Conservation (phyloP, 2,888 invertebrate species). For the Spodoptera littoralis region DNA sequence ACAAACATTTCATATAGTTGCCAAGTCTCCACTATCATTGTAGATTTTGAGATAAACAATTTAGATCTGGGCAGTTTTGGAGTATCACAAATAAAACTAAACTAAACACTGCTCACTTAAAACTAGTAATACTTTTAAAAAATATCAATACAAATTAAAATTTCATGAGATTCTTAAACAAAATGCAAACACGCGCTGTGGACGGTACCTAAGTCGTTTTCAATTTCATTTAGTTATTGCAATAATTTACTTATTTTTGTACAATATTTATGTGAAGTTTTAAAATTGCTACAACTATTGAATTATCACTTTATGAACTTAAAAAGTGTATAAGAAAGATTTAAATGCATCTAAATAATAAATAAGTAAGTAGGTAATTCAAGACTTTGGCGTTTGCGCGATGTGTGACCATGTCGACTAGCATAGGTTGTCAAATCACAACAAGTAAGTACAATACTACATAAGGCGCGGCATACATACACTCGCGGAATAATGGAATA, state of each 20-base stretch:
- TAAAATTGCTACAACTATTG: conserved; percentile 6
- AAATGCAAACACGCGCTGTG: conserved; percentile 45
- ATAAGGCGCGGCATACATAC: conserved; percentile 47
- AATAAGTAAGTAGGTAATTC: conserved; percentile 32
- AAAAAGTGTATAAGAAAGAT: background rate
- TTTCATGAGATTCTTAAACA: conserved; percentile 55
- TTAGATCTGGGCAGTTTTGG: conserved; percentile 24
- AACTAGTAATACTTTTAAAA: conserved; percentile 60
- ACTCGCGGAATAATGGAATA: conserved; percentile 23
- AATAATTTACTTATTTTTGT: conserved; percentile 9
- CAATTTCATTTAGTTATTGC: conserved; percentile 18
- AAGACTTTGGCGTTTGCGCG: conserved; percentile 62
- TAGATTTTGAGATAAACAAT: conserved; percentile 22
- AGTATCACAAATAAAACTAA: conserved; percentile 34
- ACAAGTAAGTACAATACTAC: conserved; percentile 31
- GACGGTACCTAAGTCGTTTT: conserved; percentile 44
- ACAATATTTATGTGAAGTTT: conserved; percentile 4
- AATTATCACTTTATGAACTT: conserved; percentile 1
- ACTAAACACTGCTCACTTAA: conserved; percentile 56
- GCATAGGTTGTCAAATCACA: conserved; percentile 60
- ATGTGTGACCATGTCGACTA: conserved; percentile 67
- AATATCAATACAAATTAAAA: conserved; percentile 48
- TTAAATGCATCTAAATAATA: conserved; percentile 30
- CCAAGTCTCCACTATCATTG: conserved; percentile 40
- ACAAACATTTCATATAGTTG: conserved; percentile 8